Base-by-base conservation (phyloP, 2,113 vertebrate genomes). In the Sphaerodactylus townsendi region DNA sequence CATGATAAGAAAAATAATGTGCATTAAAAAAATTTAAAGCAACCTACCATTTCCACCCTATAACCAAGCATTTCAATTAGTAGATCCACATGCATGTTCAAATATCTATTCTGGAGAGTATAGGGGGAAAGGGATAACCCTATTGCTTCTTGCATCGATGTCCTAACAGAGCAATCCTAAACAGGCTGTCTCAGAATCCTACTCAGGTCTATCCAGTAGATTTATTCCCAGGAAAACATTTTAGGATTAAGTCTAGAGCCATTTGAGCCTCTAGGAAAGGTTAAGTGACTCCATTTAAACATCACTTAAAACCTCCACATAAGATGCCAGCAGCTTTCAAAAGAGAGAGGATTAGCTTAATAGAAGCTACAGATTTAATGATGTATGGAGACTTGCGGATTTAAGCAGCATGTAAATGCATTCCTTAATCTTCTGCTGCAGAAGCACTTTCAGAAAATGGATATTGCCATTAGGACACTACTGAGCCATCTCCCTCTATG, bases 351-450 rank as follows among this genome's bases (percentile, higher is more conserved):
- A 35, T 73, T 19, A 39, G n/a, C 79, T 41, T 85, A 77, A 81
- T 30, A 5, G 17, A 66, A n/a, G 23, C 10, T 64, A 28, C 41
- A 56, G 41, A 37, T 75, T 77, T 28, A 79, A 41, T 44, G 78
- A 78, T n/a, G 7, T 10, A 5, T 0, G 0, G 9, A 46, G 65
- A 23, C 69, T 71, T 44, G 41, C 30, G 71, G 69, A 71, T 71
- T 41, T 71, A 39, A 39, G 21, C 19, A 48, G 53, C 44, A 66
- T 3, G 59, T 25, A 10, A 46, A 39, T 37, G 3, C 0, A 0
- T 33, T 21, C 25, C 2, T 35, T 15, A 82, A 35, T 75, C 74
- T 56, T 35, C 28, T 28, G 11, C 50, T 77, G 75, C 39, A 71
- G 25, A 35, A 10, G 3, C 0, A 1, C 9, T 2, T 64, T 53